Conservation (phyloP, 2,113 vertebrate genomes). For the Gulo gulo region DNA sequence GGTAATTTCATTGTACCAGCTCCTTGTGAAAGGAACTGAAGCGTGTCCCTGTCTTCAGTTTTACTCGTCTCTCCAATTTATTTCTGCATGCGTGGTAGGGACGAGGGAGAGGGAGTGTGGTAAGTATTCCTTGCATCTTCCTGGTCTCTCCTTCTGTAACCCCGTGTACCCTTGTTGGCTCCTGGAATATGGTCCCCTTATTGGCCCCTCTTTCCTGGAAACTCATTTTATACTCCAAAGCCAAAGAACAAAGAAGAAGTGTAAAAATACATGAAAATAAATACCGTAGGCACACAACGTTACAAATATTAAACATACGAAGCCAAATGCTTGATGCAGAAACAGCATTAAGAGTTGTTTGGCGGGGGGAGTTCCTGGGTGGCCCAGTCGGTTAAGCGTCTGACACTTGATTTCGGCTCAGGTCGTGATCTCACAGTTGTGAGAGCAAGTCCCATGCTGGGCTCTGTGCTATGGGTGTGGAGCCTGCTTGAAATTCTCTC, state of each 20-base stretch:
- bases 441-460: not conserved
- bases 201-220: not conserved
- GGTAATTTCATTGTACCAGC: not conserved
- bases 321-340: not conserved
- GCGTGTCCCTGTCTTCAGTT: not conserved
- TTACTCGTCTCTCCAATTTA: not conserved
- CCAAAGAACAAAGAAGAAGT: not conserved
- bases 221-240: not conserved
- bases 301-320: not conserved
- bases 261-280: not conserved
- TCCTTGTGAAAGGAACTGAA: not conserved
- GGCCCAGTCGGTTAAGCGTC: not conserved
- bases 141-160: not conserved
- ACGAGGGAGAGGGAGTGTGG: too few relatives aligned
- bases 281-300: not conserved
- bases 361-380: not conserved
- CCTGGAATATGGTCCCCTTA: not conserved
- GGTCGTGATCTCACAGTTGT: not conserved
- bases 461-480: not conserved
- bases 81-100: not conserved
- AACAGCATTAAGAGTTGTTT: not conserved
- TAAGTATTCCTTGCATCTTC: not conserved
- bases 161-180: not conserved
- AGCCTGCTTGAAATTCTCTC: not conserved
- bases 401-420: not conserved